These are phyloP conservation scores for Decapterus maruadsi DNA, from an alignment of 2,797 vertebrate genomes.

Conservation along the genomic window DNA sequence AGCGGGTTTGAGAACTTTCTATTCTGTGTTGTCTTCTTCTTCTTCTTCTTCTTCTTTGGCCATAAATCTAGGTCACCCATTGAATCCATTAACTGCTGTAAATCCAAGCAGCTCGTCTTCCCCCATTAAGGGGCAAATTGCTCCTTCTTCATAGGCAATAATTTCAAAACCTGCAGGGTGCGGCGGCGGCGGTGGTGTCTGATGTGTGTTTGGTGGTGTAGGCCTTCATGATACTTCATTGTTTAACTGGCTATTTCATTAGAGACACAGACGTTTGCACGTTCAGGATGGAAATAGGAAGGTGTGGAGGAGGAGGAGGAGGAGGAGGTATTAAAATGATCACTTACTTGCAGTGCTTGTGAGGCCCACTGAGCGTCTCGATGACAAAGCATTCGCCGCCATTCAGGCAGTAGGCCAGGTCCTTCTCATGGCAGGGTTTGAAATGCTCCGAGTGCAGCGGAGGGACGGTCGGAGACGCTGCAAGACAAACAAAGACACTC, in stretches of 20 bases:
- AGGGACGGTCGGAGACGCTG: conserved; percentile 93
- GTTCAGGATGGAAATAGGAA: background rate
- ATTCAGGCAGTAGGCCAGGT: conserved; percentile 97
- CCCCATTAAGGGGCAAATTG: background rate
- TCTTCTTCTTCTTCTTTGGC: background rate
- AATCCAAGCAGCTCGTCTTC: background rate
- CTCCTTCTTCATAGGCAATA: background rate
- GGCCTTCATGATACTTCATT: background rate
- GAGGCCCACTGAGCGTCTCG: conserved; percentile 95
- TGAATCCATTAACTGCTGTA: background rate
- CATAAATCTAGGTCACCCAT: background rate
- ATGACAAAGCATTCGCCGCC: conserved; percentile 98
- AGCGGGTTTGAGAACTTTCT: background rate
- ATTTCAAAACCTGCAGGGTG: background rate
- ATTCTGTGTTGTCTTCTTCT: background rate
- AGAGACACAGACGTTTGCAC: too few relatives aligned
- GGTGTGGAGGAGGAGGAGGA: background rate
- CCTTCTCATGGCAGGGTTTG: conserved; percentile 96
- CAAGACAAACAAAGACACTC: conserved; percentile 38
- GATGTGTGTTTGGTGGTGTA: background rate
- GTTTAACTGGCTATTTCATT: background rate
- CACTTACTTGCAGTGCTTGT: conserved; percentile 99
- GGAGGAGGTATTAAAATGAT: background rate
- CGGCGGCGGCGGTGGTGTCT: background rate
- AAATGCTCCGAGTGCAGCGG: conserved; percentile 96